phyloP scores from a whole-genome alignment of 2,797 vertebrate genomes.

The Threskiornis aethiopicus region DNA sequence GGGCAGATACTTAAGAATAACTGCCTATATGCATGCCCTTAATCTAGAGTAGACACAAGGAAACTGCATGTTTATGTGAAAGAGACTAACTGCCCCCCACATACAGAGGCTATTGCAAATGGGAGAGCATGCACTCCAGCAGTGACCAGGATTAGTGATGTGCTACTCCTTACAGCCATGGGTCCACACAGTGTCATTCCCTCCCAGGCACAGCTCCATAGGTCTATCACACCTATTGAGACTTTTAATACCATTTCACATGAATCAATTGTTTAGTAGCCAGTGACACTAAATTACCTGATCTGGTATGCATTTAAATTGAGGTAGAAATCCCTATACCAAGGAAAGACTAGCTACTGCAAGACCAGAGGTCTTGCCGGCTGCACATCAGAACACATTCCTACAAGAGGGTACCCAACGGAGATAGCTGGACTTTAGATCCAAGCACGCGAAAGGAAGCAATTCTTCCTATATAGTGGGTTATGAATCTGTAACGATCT shows the following conservation, averaged over 20 bases:
- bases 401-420: not conserved
- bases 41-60: not conserved
- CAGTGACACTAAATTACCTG: not conserved
- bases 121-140: not conserved
- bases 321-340: not conserved
- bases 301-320: not conserved
- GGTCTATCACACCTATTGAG: not conserved
- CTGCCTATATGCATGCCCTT: not conserved
- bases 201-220: not conserved
- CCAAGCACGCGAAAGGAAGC: not conserved
- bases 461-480: not conserved
- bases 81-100: not conserved
- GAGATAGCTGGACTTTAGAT: not conserved
- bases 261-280: not conserved
- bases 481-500: not conserved
- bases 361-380: not conserved
- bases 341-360: not conserved
- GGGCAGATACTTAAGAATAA: not conserved
- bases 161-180: not conserved
- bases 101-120: fast-evolving
- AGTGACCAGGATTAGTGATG: not conserved
- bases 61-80: not conserved
- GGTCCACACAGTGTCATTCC: not conserved
- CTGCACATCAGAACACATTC: not conserved
- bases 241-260: not conserved